Evolutionary conservation across 1,140 invertebrate genomes (phyloP).

Genomic region (Drosophila elegans): DNA sequence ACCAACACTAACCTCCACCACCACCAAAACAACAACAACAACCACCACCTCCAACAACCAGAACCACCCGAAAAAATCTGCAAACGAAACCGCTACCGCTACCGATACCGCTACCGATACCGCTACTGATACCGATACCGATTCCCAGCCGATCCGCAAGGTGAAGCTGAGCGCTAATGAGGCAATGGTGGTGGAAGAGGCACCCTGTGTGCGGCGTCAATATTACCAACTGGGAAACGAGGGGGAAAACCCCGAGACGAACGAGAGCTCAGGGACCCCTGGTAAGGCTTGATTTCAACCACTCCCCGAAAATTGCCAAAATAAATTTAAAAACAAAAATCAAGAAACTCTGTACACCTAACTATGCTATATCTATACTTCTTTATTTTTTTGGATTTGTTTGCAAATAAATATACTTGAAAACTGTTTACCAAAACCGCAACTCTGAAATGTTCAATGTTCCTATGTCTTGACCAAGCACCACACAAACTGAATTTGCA

Average conservation of each 20-base stretch:
- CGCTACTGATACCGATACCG: constrained; percentile 8
- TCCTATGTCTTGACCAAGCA: constrained; percentile 29
- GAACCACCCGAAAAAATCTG: constrained; percentile 18
- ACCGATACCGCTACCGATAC: not conserved
- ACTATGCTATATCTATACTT: constrained; percentile 38
- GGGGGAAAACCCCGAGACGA: constrained; percentile 14
- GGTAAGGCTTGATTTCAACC: constrained; percentile 44
- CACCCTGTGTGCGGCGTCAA: constrained; percentile 64
- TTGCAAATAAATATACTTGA: constrained; percentile 42
- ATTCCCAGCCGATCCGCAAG: constrained; percentile 36
- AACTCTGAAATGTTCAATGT: constrained; percentile 37
- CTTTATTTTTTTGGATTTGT: constrained; percentile 31
- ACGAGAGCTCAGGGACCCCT: constrained; percentile 28
- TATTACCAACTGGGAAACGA: constrained; percentile 70
- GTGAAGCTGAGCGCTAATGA: constrained; percentile 61
- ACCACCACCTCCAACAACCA: constrained; percentile 10
- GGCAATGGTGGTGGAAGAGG: constrained; percentile 38
- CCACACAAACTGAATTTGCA: constrained; percentile 31
- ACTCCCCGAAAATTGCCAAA: constrained; percentile 13
- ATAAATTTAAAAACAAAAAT: constrained; percentile 1
- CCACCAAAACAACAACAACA: constrained; percentile 28
- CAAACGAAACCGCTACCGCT: constrained; percentile 32
- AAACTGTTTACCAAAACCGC: constrained; percentile 17
- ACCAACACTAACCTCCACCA: constrained; percentile 65
- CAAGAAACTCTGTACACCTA: constrained; percentile 45